Conservation (phyloP, 2,888 invertebrate species). For the Scelioninae gen. 2 region DNA sequence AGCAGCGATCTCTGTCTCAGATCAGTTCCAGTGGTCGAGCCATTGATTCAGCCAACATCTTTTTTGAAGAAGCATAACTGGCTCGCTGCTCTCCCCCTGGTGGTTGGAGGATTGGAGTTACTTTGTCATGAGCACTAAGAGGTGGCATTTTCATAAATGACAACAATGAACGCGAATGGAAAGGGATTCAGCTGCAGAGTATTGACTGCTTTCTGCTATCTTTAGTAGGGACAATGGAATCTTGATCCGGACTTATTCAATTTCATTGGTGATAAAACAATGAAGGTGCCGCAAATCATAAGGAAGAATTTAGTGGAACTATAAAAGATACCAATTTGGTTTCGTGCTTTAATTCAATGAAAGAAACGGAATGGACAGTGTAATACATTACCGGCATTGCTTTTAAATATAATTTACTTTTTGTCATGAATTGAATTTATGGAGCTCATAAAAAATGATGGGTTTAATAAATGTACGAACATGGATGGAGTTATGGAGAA, state of each 20-base stretch:
- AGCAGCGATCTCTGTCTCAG: no score
- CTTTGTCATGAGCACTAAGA: constrained; percentile 2
- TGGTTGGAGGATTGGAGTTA: not conserved
- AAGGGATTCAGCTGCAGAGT: constrained; percentile 22
- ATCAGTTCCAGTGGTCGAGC: no score
- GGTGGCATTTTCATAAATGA: constrained; percentile 35
- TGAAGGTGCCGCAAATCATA: constrained; percentile 24
- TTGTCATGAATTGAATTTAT: no score
- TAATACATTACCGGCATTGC: no score
- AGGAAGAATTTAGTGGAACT: constrained; percentile 9
- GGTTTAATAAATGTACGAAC: no score
- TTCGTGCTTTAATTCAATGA: no score
- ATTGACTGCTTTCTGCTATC: constrained; percentile 24
- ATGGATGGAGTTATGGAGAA: no score
- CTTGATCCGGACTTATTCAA: constrained; percentile 48
- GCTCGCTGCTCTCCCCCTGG: constrained; percentile 13
- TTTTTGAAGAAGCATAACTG: not conserved
- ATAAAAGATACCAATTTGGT: not conserved
- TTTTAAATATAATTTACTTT: no score
- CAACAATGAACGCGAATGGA: no score
- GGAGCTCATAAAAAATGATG: no score
- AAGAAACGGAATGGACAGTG: no score
- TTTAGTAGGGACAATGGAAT: constrained; percentile 26
- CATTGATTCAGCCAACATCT: no score
- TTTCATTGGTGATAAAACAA: constrained; percentile 37